Base-by-base conservation (phyloP, 2,113 vertebrate species). In the Mugil cephalus region DNA sequence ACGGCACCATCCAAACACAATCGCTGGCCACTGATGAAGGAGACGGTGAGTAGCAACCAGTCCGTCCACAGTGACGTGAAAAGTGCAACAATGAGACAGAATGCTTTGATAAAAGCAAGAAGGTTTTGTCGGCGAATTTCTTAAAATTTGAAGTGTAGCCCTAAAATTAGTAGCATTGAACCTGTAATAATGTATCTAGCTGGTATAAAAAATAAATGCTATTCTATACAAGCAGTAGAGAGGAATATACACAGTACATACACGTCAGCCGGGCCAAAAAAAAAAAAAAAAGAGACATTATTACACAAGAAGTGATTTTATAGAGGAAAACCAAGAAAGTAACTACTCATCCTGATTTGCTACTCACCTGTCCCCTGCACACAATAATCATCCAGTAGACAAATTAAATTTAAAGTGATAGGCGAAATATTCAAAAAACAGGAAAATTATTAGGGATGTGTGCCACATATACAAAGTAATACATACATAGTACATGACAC, bases 161-260 rank as follows among this genome's bases (percentile, higher is more conserved):
- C 53, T 42, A 24, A n/a, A 75, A 85, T 87, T 68, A 68, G 60
- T 77, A 79, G 64, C 56, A 38, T 65, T n/a, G 54, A 56, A 67
- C 70, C 36, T 69, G 80, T 70, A 58, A 71, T 69, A 85, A 78
- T 77, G 84, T 60, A 79, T 78, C 76, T 73, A 86, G 80, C 68
- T 52, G 62, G 77, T 88, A 87, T 84, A 89, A 81, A 90, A 92
- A 93, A 90, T 88, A 90, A 87, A 91, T 43, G 82, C 87, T 88
- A 90, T 86, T 89, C 90, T 90, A 88, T 92, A 90, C 79, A 89
- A 88, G 85, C 84, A 24, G 63, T 66, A 73, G 48, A 54, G 75
- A 52, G 35, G 40, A 67, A 77, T 79, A 84, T 76, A 80, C 72
- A 79, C 78, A 62, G 70, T 59, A 52, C 80, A 81, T 15, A 74